Conservation (phyloP, 1,140 invertebrate species). For the Xylocopa sonorina region DNA sequence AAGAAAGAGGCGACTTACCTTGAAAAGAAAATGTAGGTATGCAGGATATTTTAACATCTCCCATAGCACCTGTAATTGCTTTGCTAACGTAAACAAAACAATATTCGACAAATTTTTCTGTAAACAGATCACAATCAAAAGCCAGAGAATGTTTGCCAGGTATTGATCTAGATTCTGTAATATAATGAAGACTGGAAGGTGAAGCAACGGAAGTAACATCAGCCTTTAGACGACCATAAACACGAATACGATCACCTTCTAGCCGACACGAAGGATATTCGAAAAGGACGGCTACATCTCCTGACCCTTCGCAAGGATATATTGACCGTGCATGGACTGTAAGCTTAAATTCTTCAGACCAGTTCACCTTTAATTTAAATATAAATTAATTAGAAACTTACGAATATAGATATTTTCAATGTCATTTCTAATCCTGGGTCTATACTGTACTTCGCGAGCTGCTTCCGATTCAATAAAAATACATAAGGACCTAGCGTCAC, state of each 20-base stretch:
- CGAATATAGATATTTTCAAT: background rate
- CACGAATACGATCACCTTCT: constrained; percentile 88
- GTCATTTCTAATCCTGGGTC: too few species aligned
- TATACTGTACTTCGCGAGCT: too few species aligned
- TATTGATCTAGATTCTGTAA: constrained; percentile 82
- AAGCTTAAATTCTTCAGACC: constrained; percentile 91
- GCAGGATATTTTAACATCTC: constrained; percentile 90
- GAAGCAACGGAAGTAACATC: constrained; percentile 86
- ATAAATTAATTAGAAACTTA: background rate
- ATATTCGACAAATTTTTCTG: constrained; percentile 90
- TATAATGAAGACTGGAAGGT: constrained; percentile 77
- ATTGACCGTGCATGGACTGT: constrained; percentile 91
- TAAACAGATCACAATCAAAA: constrained; percentile 92
- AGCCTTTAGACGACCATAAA: constrained; percentile 87
- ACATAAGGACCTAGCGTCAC: too few species aligned
- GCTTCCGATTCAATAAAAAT: too few species aligned
- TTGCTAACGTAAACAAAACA: constrained; percentile 93
- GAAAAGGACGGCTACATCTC: constrained; percentile 88
- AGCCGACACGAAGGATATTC: constrained; percentile 91
- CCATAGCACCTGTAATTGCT: constrained; percentile 90
- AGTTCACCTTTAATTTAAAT: constrained; percentile 84
- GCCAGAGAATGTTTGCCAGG: constrained; percentile 88
- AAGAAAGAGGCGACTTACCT: constrained; percentile 82
- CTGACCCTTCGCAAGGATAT: constrained; percentile 88
- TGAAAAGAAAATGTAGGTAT: constrained; percentile 89